These are phyloP conservation scores for Drosophila parabipectinata DNA, from an alignment of 1,140 invertebrate species.

Conservation along the genomic window DNA sequence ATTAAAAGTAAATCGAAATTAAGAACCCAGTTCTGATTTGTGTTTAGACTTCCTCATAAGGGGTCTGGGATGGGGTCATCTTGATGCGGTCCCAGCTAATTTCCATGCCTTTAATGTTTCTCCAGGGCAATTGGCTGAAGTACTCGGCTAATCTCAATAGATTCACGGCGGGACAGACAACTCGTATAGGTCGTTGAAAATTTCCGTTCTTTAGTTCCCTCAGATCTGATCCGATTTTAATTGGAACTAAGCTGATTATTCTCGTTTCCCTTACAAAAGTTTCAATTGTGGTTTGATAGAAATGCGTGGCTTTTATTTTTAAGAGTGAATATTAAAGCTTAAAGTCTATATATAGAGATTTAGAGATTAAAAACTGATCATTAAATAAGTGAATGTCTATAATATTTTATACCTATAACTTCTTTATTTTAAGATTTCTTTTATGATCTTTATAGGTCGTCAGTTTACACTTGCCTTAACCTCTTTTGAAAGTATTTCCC, in stretches of 20 bases:
- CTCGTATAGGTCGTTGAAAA: neutral
- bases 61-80: constrained; percentile 12
- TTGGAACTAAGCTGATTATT: constrained; percentile 22
- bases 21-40: constrained; percentile 16
- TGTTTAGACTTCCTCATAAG: constrained; percentile 3
- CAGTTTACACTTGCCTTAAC: constrained; percentile 7
- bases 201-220: neutral
- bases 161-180: constrained; percentile 9
- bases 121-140: constrained; percentile 31
- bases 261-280: neutral
- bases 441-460: neutral
- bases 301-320: neutral
- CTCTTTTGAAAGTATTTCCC: constrained; percentile 14
- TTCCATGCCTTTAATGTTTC: constrained; percentile 35
- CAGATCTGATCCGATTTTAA: constrained; percentile 11
- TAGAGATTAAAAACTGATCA: neutral
- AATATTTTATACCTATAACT: too few relatives aligned
- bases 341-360: neutral
- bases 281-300: neutral
- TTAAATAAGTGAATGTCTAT: too few relatives aligned
- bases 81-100: constrained; percentile 16
- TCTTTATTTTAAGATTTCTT: neutral
- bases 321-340: too few relatives aligned
- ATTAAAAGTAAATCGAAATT: neutral
- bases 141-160: constrained; percentile 23